These are phyloP conservation scores for Galerucella nymphaeae DNA, from an alignment of 2,888 invertebrate genomes.

Conservation along the genomic window DNA sequence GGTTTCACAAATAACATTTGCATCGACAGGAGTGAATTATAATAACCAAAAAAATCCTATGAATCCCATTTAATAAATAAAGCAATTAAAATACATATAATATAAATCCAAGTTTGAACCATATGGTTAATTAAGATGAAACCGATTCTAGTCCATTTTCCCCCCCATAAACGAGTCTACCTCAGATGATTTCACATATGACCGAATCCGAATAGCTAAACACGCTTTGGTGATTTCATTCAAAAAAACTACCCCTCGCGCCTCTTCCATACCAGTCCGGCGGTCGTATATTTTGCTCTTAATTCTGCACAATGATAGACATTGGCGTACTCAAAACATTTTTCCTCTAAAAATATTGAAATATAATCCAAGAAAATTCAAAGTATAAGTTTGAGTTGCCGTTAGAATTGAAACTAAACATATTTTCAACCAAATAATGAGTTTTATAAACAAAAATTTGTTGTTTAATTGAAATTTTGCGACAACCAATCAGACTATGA, in stretches of 20 bases:
- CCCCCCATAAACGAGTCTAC: slow-evolving; percentile 37
- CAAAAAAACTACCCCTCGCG: slow-evolving; percentile 61
- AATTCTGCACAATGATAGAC: slow-evolving; percentile 22
- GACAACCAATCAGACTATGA: no score
- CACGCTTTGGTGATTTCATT: slow-evolving; percentile 75
- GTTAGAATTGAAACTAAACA: no score
- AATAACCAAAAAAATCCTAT: no score
- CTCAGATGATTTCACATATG: slow-evolving; percentile 73
- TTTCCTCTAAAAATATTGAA: no score
- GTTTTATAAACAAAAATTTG: no score
- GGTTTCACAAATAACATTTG: no score
- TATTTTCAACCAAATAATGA: no score
- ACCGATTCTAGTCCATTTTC: slow-evolving; percentile 32
- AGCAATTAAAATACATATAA: not conserved
- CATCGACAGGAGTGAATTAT: no score
- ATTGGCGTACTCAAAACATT: not conserved
- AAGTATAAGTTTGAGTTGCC: no score
- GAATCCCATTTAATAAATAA: no score
- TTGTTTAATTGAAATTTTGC: no score
- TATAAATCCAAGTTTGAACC: slow-evolving; percentile 15
- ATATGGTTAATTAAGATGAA: slow-evolving; percentile 32
- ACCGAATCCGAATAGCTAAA: slow-evolving; percentile 73
- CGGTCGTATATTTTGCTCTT: slow-evolving; percentile 33
- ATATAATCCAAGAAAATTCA: no score
- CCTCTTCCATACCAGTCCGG: slow-evolving; percentile 47